Percentiles rank a stretch among this genome's conserved stretches.
These are phyloP conservation scores for Ptychodera flava DNA, from an alignment of 35 echinoderm and acorn worm species.

Conservation along the genomic window DNA sequence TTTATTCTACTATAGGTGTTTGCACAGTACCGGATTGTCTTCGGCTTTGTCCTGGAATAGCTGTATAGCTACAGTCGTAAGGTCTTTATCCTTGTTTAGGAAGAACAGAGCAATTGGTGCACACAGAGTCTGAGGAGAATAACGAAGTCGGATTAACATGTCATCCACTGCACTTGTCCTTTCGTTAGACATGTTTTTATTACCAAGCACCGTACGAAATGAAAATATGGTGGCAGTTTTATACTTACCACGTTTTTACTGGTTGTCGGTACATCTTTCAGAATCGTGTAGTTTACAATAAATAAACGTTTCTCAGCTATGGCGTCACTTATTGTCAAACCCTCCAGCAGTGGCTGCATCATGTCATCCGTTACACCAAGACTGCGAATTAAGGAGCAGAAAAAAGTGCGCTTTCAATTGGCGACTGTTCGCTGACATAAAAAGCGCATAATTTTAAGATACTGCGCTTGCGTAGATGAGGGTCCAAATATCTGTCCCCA, in stretches of 20 bases:
- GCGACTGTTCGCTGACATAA: too few relatives aligned
- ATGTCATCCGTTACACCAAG: slow-evolving; percentile 75
- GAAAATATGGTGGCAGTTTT: too few relatives aligned
- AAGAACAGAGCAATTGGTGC: slow-evolving; percentile 81
- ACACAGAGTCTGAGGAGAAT: slow-evolving; percentile 25
- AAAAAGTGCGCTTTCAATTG: too few relatives aligned
- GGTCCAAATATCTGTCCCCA: background rate
- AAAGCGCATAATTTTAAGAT: background rate
- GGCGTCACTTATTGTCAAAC: slow-evolving; percentile 58
- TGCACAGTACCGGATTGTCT: slow-evolving; percentile 54
- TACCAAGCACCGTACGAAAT: too few relatives aligned
- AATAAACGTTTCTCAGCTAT: slow-evolving; percentile 62
- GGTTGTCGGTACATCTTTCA: slow-evolving; percentile 61
- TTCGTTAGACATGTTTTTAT: too few relatives aligned
- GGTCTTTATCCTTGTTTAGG: slow-evolving; percentile 54
- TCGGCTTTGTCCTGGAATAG: slow-evolving; percentile 45
- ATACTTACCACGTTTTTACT: slow-evolving; percentile 45
- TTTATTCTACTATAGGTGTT: too few relatives aligned
- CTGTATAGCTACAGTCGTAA: slow-evolving; percentile 73
- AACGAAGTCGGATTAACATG: too few relatives aligned
- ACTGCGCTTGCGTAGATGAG: background rate
- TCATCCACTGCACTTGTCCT: too few relatives aligned
- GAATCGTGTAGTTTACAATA: slow-evolving; percentile 60
- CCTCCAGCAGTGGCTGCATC: slow-evolving; percentile 55
- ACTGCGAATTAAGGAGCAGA: background rate